A percentile compares a stretch with the other conserved stretches of the same genome.
phyloP scores from a whole-genome alignment of 2,888 invertebrate species.

The Prosopocoilus inquinatus region DNA sequence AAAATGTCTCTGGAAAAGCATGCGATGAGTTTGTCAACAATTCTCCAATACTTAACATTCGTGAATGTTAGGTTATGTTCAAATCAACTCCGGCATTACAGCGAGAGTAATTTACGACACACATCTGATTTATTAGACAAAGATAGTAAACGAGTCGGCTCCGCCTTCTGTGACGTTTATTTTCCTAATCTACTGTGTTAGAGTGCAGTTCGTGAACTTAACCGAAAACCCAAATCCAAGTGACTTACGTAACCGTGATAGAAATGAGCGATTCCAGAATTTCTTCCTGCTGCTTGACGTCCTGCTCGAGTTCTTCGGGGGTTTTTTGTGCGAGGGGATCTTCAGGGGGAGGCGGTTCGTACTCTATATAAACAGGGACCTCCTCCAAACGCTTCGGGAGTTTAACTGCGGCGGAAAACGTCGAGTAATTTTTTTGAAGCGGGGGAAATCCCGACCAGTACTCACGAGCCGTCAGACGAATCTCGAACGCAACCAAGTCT shows the following conservation, averaged over 20 bases:
- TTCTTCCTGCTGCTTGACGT: slow-evolving; percentile 69
- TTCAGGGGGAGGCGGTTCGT: slow-evolving; percentile 64
- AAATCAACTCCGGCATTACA: too few relatives aligned
- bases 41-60: too few relatives aligned
- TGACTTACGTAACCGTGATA: slow-evolving; percentile 66
- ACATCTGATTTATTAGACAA: too few relatives aligned
- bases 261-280: slow-evolving; percentile 72
- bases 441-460: slow-evolving; percentile 12
- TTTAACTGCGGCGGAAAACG: slow-evolving; percentile 52
- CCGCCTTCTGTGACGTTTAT: too few relatives aligned
- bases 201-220: too few relatives aligned
- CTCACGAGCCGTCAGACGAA: slow-evolving; percentile 59
- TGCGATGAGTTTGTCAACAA: too few relatives aligned
- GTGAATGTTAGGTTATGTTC: too few relatives aligned
- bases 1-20: too few relatives aligned
- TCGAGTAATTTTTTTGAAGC: neutral
- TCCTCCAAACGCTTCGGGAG: slow-evolving; percentile 59
- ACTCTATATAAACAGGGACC: slow-evolving; percentile 64
- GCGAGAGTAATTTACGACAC: too few relatives aligned
- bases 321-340: slow-evolving; percentile 65
- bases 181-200: too few relatives aligned
- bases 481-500: slow-evolving; percentile 51
- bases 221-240: too few relatives aligned
- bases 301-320: slow-evolving; percentile 79
- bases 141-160: too few relatives aligned